Evolutionary conservation across 2,888 invertebrate genomes (phyloP), one percentile per base, ranked within the genome.

Genomic region (Apodemia zela): DNA sequence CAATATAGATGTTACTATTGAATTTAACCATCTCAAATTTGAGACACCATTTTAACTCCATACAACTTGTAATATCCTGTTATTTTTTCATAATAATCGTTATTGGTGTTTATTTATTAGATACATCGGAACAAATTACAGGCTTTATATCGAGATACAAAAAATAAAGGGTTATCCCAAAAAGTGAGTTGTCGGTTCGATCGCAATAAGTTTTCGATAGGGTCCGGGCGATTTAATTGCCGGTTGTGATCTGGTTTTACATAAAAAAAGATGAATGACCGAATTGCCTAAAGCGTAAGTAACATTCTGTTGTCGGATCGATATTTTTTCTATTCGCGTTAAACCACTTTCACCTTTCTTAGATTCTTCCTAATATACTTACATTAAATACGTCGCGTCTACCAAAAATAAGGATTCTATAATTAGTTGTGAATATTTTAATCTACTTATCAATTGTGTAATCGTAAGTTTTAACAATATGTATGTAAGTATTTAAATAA

Each of bases 31-130:
- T 38, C 38, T 33, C 33, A 38, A 13, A 38, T 76, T 78, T 84
- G 80, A 84, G 81, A 88, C 84, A 82, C 82, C 76, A 77, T 75
- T 82, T 87, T 86, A 88, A 80, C 80, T 83, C 81, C 78, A 73
- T 72, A 73, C 75, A 79, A 75, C 79, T 73, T 77, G 81, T 90
- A 89, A 90, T 90, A 89, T 89, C 89, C 89, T 89, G 87, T 90
- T 89, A 89, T 89, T 89, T 89, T 85, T 85, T 86, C 84, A 80
- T 90, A 91, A 91, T 90, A 89, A 90, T 90, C 86, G 86, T 90
- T 90, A 91, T 90, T 90, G 89, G 84, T 89, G 89, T 90, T 91
- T 91, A 91, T 91, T 91, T 91, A 91, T 91, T 89, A 89, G 87
- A 84, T 87, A 80, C 81, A 80, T 82, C 80, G 84, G 76, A 80